A percentile compares a stretch with the other conserved stretches of the same genome.
Conservation (phyloP, 1,140 invertebrate species). For the Apis laboriosa region DNA sequence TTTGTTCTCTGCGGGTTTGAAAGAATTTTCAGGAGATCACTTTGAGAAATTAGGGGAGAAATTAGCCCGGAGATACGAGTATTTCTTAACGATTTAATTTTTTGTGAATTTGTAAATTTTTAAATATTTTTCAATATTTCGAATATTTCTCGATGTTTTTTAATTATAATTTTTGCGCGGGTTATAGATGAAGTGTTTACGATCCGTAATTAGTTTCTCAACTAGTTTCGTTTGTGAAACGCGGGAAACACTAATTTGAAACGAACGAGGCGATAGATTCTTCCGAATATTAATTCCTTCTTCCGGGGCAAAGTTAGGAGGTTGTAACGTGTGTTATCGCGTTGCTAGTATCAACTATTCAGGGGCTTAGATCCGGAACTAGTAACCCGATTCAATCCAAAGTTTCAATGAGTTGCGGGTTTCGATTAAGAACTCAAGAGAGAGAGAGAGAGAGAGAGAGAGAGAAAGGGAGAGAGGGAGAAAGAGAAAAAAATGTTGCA, state of each 20-base stretch:
- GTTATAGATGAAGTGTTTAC: no score
- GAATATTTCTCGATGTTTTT: background rate
- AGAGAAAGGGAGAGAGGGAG: background rate
- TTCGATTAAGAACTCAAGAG: constrained; percentile 29
- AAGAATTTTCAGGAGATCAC: background rate
- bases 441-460: no score
- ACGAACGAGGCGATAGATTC: background rate
- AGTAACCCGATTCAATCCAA: constrained; percentile 43
- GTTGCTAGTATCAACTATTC: constrained; percentile 23
- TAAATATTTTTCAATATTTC: background rate
- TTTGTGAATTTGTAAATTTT: background rate
- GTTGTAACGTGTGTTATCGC: constrained; percentile 4
- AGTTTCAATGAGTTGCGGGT: constrained; percentile 46
- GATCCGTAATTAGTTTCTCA: background rate
- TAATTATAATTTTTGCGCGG: no score
- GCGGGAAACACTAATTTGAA: background rate
- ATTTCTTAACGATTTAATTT: no score
- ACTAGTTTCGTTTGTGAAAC: no score
- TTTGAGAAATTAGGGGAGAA: no score
- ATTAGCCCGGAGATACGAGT: no score
- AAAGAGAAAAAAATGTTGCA: background rate
- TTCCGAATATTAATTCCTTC: constrained; percentile 20
- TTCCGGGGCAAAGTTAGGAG: background rate
- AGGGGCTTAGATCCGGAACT: constrained; percentile 15
- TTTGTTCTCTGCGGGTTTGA: background rate